phyloP scores from a whole-genome alignment of 2,797 vertebrate species.

The Benthosema pterotum region DNA sequence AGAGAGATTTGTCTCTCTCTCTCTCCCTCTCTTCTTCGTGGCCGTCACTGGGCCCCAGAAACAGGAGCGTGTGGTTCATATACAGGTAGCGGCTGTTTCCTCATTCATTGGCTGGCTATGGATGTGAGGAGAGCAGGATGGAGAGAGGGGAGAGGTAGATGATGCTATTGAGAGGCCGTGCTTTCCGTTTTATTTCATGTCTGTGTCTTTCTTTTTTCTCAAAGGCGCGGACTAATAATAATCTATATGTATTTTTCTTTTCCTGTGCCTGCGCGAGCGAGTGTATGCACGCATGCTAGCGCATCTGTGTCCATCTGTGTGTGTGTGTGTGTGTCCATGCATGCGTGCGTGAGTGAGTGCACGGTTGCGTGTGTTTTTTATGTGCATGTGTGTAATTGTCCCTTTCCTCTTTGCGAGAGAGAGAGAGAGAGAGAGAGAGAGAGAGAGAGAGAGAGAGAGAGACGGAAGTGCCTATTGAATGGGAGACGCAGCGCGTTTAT shows the following conservation, averaged over 20 bases:
- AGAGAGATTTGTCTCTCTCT: conserved; percentile 82
- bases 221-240: conserved; percentile 75
- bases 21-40: conserved; percentile 94
- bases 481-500: conserved; percentile 74
- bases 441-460: conserved; percentile 19
- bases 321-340: conserved; percentile 25
- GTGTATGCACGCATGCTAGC: conserved; percentile 40
- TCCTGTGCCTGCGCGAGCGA: conserved; percentile 41
- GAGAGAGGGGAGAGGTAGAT: conserved; percentile 84
- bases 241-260: conserved; percentile 74
- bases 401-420: conserved; percentile 50
- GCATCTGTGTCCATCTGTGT: conserved; percentile 34
- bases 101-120: conserved; percentile 83
- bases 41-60: conserved; percentile 93
- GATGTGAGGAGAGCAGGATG: conserved; percentile 83
- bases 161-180: conserved; percentile 76
- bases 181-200: conserved; percentile 53
- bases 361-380: conserved; percentile 21
- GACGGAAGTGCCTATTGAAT: conserved; percentile 54
- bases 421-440: neutral
- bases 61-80: conserved; percentile 96
- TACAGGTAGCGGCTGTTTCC: conserved; percentile 92
- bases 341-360: conserved; percentile 29
- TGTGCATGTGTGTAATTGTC: conserved; percentile 39
- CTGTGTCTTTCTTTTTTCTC: conserved; percentile 49